Evolutionary conservation across 1,140 invertebrate genomes (phyloP).

Genomic region (Lucilia cuprina): DNA sequence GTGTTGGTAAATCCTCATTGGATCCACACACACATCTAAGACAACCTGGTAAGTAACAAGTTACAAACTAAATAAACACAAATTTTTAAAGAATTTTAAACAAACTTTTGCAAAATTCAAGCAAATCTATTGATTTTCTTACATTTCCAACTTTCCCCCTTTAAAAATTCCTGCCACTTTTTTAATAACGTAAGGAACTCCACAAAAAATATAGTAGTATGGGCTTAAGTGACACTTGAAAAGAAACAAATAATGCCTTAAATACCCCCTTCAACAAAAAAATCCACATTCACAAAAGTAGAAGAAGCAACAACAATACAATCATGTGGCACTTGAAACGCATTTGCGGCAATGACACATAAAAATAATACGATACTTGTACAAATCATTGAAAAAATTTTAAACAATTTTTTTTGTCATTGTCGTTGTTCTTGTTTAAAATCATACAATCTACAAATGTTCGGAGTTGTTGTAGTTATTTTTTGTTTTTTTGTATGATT

Average conservation of each 20-base stretch:
- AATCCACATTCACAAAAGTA: neutral
- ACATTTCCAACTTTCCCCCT: neutral
- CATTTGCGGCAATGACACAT: constrained; percentile 34
- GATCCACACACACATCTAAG: constrained; percentile 85
- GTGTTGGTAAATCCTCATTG: constrained; percentile 77
- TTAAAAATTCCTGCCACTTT: neutral
- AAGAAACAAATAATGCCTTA: constrained; percentile 29
- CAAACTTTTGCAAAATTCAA: neutral
- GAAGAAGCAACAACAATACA: neutral
- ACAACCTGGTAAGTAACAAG: constrained; percentile 75
- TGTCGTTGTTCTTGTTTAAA: neutral
- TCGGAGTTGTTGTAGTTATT: neutral
- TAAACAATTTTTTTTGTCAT: neutral
- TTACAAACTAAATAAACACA: neutral
- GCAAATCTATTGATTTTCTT: neutral
- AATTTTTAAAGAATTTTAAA: neutral
- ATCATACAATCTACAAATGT: neutral
- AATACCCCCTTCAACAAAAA: constrained; percentile 10
- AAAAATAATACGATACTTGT: neutral
- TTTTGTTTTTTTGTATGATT: neutral
- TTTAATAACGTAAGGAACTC: neutral
- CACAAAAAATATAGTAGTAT: neutral
- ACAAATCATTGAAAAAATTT: constrained; percentile 4
- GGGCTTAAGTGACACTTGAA: constrained; percentile 23
- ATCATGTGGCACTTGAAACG: constrained; percentile 22